phyloP scores from a whole-genome alignment of 92 coral and sea anemone species.

The Siderastrea radians region DNA sequence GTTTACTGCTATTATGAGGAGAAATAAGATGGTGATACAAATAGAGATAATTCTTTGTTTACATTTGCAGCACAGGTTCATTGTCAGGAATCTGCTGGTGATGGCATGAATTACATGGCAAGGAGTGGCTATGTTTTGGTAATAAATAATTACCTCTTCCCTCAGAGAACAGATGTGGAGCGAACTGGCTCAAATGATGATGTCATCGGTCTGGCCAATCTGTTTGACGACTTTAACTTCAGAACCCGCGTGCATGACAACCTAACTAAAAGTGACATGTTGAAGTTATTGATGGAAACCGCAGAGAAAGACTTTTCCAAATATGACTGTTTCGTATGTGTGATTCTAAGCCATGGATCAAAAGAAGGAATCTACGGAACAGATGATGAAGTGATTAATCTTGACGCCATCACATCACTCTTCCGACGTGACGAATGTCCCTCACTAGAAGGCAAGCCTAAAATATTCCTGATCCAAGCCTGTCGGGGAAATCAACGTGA shows the following conservation, averaged over 20 bases:
- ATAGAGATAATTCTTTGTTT: neutral
- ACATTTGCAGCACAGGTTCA: slow-evolving; percentile 51
- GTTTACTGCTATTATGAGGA: neutral
- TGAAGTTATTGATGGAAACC: slow-evolving; percentile 52
- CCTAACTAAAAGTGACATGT: slow-evolving; percentile 68
- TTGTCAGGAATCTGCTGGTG: slow-evolving; percentile 69
- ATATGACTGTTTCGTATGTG: slow-evolving; percentile 89
- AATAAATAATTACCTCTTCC: slow-evolving; percentile 78
- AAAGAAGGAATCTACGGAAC: slow-evolving; percentile 83
- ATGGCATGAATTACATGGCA: slow-evolving; percentile 47
- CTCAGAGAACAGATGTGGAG: slow-evolving; percentile 47
- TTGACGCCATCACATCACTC: slow-evolving; percentile 79
- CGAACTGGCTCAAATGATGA: slow-evolving; percentile 85
- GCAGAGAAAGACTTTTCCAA: slow-evolving; percentile 80
- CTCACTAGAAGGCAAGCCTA: slow-evolving; percentile 85
- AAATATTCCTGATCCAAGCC: slow-evolving; percentile 91
- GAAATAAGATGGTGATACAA: neutral
- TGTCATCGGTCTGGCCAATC: slow-evolving; percentile 53
- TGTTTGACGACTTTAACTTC: slow-evolving; percentile 80
- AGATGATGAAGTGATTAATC: slow-evolving; percentile 72
- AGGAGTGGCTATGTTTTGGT: slow-evolving; percentile 85
- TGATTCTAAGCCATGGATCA: slow-evolving; percentile 91
- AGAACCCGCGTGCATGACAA: slow-evolving; percentile 4
- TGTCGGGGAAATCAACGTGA: slow-evolving; percentile 83
- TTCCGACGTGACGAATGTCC: slow-evolving; percentile 77